These are phyloP conservation scores for Teleiodes luculella DNA, from an alignment of 2,888 invertebrate genomes.

Conservation along the genomic window DNA sequence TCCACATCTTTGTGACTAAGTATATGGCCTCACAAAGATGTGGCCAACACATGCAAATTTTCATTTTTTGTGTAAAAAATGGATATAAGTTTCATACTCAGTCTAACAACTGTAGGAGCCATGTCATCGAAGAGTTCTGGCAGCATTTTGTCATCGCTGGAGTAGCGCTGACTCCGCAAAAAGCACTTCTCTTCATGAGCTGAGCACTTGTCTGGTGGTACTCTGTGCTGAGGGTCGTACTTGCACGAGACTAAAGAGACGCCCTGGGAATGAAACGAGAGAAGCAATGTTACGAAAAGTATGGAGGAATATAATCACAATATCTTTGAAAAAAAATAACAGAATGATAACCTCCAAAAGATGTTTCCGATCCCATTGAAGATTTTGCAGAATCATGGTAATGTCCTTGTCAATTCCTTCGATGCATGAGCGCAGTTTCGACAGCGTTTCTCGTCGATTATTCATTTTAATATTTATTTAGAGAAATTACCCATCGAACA, in stretches of 20 bases:
- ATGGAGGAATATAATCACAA: no score
- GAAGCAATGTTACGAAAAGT: no score
- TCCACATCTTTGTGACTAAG: no score
- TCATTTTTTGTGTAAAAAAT: no score
- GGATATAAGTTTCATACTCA: slow-evolving; percentile 51
- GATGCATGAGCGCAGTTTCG: slow-evolving; percentile 41
- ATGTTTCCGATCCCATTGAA: slow-evolving; percentile 60
- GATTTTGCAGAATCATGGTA: slow-evolving; percentile 55
- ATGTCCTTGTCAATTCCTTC: slow-evolving; percentile 52
- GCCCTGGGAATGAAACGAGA: slow-evolving; percentile 37
- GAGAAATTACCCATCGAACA: background rate
- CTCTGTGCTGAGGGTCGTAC: slow-evolving; percentile 45
- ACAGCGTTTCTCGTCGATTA: slow-evolving; percentile 41
- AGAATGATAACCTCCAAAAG: slow-evolving; percentile 44
- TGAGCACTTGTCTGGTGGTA: slow-evolving; percentile 36
- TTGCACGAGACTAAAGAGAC: slow-evolving; percentile 39
- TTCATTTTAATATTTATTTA: slow-evolving; percentile 34
- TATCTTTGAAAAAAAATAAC: background rate
- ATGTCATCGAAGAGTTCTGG: slow-evolving; percentile 47
- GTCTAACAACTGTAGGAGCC: slow-evolving; percentile 46
- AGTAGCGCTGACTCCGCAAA: slow-evolving; percentile 46
- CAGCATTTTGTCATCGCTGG: slow-evolving; percentile 41
- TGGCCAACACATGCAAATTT: background rate
- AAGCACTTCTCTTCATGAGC: slow-evolving; percentile 50
- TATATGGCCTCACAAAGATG: no score